Conservation (phyloP, 2,113 vertebrate genomes). For the Sclerurus mexicanus region DNA sequence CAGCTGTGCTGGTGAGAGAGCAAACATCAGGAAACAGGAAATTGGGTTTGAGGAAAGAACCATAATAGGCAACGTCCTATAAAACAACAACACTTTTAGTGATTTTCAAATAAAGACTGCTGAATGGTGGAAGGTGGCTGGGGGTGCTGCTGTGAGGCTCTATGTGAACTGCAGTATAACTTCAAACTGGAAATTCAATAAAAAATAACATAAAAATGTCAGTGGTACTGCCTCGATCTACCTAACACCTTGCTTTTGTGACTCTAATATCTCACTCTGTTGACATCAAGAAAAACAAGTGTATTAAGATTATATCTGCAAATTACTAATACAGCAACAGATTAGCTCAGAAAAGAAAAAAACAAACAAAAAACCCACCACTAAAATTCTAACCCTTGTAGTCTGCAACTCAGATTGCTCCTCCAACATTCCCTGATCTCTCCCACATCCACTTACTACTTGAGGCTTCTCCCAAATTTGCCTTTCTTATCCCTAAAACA, state of each 20-base stretch:
- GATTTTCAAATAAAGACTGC: not conserved
- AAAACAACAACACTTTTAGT: not conserved
- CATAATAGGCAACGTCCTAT: not conserved
- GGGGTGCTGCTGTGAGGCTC: not conserved
- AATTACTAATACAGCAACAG: not conserved
- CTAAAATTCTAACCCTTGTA: not conserved
- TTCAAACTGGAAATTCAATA: not conserved
- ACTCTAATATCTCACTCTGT: not conserved
- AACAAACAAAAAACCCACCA: fast-evolving
- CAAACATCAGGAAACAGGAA: not conserved
- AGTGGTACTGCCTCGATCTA: not conserved
- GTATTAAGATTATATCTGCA: not conserved
- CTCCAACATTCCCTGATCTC: not conserved
- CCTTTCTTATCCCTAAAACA: not conserved
- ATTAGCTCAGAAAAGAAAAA: not conserved
- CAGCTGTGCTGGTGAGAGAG: not conserved
- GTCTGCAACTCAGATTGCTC: not conserved
- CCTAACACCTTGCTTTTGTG: not conserved
- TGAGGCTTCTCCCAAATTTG: not conserved
- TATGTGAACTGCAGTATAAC: not conserved
- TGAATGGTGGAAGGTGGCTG: not conserved
- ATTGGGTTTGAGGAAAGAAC: not conserved
- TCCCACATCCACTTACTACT: not conserved
- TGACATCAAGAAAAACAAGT: not conserved
- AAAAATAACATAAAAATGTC: not conserved